Evolutionary conservation across 2,888 invertebrate genomes (phyloP).

Genomic region (Galeopsomyia nigrocyanea): DNA sequence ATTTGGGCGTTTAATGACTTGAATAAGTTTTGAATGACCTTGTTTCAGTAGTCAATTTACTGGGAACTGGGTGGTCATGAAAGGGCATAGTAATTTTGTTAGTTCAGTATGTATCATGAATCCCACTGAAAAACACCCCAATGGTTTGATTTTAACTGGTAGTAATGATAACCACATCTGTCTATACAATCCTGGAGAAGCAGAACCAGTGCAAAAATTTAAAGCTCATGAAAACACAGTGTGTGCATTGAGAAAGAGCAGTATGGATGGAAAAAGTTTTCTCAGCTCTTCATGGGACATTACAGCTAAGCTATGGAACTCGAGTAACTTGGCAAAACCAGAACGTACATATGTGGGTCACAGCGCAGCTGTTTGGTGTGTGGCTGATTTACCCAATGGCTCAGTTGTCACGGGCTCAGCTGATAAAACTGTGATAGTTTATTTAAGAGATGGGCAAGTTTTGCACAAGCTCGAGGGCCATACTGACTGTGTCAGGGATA

Average conservation of each 20-base stretch:
- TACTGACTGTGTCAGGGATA: conserved; percentile 90
- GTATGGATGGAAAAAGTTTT: conserved; percentile 70
- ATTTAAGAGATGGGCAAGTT: conserved; percentile 77
- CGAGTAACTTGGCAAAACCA: conserved; percentile 69
- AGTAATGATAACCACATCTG: conserved; percentile 90
- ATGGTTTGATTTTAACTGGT: conserved; percentile 88
- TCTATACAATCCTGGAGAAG: conserved; percentile 81
- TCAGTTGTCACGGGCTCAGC: conserved; percentile 91
- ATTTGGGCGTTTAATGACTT: conserved; percentile 21
- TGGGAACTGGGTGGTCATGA: conserved; percentile 76
- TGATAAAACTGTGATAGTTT: conserved; percentile 90
- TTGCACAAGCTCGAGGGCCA: conserved; percentile 77
- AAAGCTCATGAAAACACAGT: conserved; percentile 85
- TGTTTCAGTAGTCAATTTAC: conserved; percentile 67
- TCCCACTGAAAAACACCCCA: conserved; percentile 77
- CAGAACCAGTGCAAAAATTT: conserved; percentile 77
- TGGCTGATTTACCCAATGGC: conserved; percentile 72
- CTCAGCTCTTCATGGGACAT: conserved; percentile 95
- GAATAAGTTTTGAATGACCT: conserved; percentile 15
- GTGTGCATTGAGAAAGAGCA: conserved; percentile 70
- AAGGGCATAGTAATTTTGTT: conserved; percentile 89
- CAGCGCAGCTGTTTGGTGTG: conserved; percentile 89
- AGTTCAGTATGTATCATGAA: conserved; percentile 84
- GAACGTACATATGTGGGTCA: conserved; percentile 37
- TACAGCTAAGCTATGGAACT: conserved; percentile 86